Conservation (phyloP, 2,113 vertebrate genomes). For the Saguinus midas region DNA sequence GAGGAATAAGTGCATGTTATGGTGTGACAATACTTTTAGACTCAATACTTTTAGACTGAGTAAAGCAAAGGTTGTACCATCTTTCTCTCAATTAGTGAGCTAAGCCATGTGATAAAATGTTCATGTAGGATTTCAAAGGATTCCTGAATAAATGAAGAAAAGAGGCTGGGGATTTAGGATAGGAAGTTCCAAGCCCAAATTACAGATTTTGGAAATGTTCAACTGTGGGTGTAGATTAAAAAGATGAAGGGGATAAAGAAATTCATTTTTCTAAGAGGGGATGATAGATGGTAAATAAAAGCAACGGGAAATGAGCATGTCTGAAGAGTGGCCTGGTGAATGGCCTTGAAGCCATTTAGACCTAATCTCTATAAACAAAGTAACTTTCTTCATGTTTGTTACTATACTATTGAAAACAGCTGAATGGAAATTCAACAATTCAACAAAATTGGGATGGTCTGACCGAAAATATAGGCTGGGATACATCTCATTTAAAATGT, state of each 20-base stretch:
- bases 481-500: slow-evolving; percentile 32
- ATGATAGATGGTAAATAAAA: slow-evolving; percentile 32
- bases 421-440: slow-evolving; percentile 30
- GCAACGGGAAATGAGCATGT: background rate
- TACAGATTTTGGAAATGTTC: background rate
- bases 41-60: background rate
- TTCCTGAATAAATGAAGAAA: background rate
- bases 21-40: background rate
- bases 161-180: background rate
- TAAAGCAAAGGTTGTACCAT: background rate
- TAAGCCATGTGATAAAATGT: background rate
- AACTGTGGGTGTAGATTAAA: background rate
- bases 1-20: background rate
- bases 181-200: background rate
- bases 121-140: background rate
- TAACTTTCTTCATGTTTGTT: slow-evolving; percentile 12
- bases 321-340: background rate
- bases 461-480: background rate
- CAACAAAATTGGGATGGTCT: slow-evolving; percentile 3
- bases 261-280: background rate
- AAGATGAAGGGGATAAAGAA: slow-evolving; percentile 21
- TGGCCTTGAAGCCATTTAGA: slow-evolving; percentile 24
- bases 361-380: slow-evolving; percentile 27
- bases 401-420: slow-evolving; percentile 16
- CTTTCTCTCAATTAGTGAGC: background rate